phyloP scores from a whole-genome alignment of 2,888 invertebrate species.

The Drosophila kambysellisi region DNA sequence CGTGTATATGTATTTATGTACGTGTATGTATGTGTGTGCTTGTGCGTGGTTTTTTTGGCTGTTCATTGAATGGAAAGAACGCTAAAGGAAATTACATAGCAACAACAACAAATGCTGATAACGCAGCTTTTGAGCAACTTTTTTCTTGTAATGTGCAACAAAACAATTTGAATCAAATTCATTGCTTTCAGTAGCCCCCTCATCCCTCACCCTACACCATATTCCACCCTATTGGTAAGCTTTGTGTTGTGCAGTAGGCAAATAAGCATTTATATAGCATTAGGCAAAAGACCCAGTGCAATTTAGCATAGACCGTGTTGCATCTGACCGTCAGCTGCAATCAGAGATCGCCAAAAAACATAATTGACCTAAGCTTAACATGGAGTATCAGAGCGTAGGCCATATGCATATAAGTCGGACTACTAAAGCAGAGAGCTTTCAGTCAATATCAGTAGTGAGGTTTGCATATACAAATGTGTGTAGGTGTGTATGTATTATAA shows the following conservation, averaged over 20 bases:
- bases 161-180: constrained; percentile 34
- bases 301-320: neutral
- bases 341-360: neutral
- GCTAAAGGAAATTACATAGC: constrained; percentile 58
- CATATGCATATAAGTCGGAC: neutral
- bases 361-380: neutral
- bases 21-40: constrained; percentile 3
- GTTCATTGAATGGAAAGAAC: constrained; percentile 65
- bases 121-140: constrained; percentile 33
- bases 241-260: neutral
- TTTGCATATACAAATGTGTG: neutral
- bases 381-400: neutral
- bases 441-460: constrained; percentile 15
- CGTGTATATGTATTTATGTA: constrained; percentile 16
- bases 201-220: accelerated
- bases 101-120: constrained; percentile 54
- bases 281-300: neutral
- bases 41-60: constrained; percentile 11
- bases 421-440: constrained; percentile 26
- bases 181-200: neutral
- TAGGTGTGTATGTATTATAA: constrained; percentile 2
- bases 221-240: neutral
- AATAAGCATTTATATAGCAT: neutral
- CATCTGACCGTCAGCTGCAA: neutral
- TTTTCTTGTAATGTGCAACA: constrained; percentile 23